Evolutionary conservation across 92 coral and sea anemone genomes (phyloP).

Genomic region (Paramuricea clavata): DNA sequence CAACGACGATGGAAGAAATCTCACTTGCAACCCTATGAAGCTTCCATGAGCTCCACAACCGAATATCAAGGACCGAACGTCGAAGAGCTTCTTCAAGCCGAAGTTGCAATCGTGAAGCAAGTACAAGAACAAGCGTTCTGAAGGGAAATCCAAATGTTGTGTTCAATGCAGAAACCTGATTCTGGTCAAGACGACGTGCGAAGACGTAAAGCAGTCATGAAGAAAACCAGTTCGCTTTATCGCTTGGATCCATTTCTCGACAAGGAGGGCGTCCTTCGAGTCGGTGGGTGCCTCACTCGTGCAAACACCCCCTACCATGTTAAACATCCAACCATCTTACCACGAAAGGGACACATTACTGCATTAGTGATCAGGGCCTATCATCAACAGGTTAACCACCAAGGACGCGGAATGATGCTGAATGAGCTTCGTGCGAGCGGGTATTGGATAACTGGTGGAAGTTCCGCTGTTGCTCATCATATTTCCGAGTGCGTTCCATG

Average conservation of each 20-base stretch:
- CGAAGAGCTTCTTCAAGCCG: conserved; percentile 45
- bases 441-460: conserved; percentile 68
- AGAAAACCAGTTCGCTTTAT: conserved; percentile 32
- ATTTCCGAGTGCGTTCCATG: conserved; percentile 30
- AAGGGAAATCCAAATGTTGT: conserved; percentile 37
- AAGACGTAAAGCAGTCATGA: not conserved
- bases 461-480: conserved; percentile 39
- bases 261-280: conserved; percentile 30
- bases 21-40: not conserved
- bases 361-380: conserved; percentile 3
- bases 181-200: not conserved
- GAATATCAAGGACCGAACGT: not conserved
- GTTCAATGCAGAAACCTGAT: not conserved
- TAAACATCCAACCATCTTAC: conserved; percentile 51
- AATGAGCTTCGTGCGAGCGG: conserved; percentile 69
- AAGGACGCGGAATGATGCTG: conserved; percentile 71
- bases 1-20: not conserved
- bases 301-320: conserved; percentile 38
- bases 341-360: conserved; percentile 38
- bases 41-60: not conserved
- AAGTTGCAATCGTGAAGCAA: conserved; percentile 37
- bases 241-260: conserved; percentile 50
- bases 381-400: conserved; percentile 64
- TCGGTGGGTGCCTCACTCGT: conserved; percentile 36
- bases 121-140: conserved; percentile 40